Evolutionary conservation across 2,113 vertebrate genomes (phyloP), one percentile per base, ranked within the genome.

Genomic region (Baryphthengus martii): DNA sequence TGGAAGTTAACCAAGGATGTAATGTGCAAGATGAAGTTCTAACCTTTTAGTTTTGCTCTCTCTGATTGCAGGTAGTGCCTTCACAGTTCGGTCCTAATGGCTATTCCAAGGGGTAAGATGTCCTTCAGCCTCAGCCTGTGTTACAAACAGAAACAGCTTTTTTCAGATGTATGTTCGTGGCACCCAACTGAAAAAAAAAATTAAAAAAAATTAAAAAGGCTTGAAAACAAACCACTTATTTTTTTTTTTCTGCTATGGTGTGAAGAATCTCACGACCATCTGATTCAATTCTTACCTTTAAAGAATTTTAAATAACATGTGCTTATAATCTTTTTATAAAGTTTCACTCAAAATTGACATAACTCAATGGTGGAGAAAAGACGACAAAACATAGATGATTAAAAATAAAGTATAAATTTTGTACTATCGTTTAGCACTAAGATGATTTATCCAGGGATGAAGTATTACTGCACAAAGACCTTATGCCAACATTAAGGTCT

Each of bases 111-210:
- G 44, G 85, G 79, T 85, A 94, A 94, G 67, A 85, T 80, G 87
- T 77, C 49, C 72, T 95, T 96, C 84, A 26, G 82, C 67, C 90
- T 83, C 92, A 95, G 93, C 9, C 68, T 84, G 59, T 12, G 9
- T 67, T 86, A 77, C 70, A 92, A 50, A 47, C 15, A 50, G 23
- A 92, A 87, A 85, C 88, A 47, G 35, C 68, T 90, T 37, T 96
- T 97, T 97, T 93, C 70, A 93, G 76, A 96, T 67, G 78, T 44
- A 95, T n/a, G 85, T 95, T 95, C 79, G 50, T 79, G 84, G 37
- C 45, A 89, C 42, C 28, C 81, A 78, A 35, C 13, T 29, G 50
- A 52, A 52, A 52, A n/a, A n/a, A n/a, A n/a, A n/a, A n/a, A n/a
- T n/a, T n/a, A n/a, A 78, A 89, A 93, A 83, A 96, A 95, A 97